Base-by-base conservation (phyloP, 1,140 invertebrate species). In the Euschistus heros region DNA sequence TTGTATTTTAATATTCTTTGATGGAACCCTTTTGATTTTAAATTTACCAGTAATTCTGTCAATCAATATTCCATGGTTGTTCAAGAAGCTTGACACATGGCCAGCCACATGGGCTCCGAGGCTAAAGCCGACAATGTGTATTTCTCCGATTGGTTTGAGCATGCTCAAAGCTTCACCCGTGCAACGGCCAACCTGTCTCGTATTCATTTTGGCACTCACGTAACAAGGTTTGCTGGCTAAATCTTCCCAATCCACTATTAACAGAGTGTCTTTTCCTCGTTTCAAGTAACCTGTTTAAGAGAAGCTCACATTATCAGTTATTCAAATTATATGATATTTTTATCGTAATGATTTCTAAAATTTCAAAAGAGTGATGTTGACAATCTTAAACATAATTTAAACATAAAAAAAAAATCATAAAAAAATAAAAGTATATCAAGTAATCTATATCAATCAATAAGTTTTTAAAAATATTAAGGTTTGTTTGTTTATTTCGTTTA, bases 111-210 rank as follows among this genome's bases (percentile, higher is more conserved):
- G 82, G 2, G 82, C 81, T 7, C 86, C 86, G n/a, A 88, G 71
- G 54, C 84, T 86, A 73, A 86, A 87, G 0, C 86, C 86, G 46
- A 87, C 81, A 2, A 84, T 70, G 69, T 88, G 86, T 33, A 87
- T 78, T 68, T 85, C 75, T 14, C 69, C 69, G 74, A 0, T 78
- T 76, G 37, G 64, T 46, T n/a, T 26, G 14, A 68, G 64, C 4
- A 55, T 5, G 3, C 59, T 60, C 17, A 65, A 44, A 3, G 67
- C 67, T 1, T 72, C 62, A 24, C 82, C 81, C 0, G 80, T 68
- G 68, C 84, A 85, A 2, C 77, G 72, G 0, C 85, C 85, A 0
- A 83, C 84, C 64, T 84, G 80, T 0, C 77, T 76, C 0, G 81
- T 79, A 71, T 87, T 86, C 67, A 80, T 78, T 0, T 83, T 82